A percentile compares a stretch with the other conserved stretches of the same genome.
Evolutionary conservation across 2,113 vertebrate genomes (phyloP).

Genomic region (Xiphophorus hellerii): DNA sequence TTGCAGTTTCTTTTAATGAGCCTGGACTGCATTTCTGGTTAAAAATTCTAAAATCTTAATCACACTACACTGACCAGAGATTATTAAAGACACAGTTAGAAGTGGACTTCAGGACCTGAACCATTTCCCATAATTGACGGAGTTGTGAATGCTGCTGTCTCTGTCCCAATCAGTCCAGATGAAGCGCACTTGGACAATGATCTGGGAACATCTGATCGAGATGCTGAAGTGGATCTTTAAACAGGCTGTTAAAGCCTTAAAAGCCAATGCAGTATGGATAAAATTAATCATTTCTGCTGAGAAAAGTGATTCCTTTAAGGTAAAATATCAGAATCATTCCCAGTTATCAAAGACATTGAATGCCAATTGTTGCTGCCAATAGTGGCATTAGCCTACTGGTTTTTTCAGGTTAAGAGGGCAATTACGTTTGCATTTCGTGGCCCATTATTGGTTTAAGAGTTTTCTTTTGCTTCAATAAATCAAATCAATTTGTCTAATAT

Average conservation of each 20-base stretch:
- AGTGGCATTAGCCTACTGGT: background rate
- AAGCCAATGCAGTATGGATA: no score
- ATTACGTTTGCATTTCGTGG: background rate
- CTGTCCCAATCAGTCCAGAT: no score
- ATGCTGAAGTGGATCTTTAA: background rate
- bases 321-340: background rate
- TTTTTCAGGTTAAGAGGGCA: background rate
- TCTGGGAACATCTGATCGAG: background rate
- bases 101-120: background rate
- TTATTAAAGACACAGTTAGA: background rate
- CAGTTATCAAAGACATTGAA: background rate
- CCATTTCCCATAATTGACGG: background rate
- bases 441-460: background rate
- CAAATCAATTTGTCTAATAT: background rate
- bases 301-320: background rate
- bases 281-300: background rate
- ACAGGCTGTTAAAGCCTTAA: background rate
- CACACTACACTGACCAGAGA: background rate
- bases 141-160: background rate
- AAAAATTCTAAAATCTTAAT: background rate
- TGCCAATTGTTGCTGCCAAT: background rate
- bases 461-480: background rate
- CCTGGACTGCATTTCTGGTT: no score
- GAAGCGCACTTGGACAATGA: background rate
- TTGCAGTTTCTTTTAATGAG: no score